Percentiles rank a stretch among this genome's conserved stretches.
Conservation (phyloP, 2,113 vertebrate genomes). For the Toxotes chatareus region DNA sequence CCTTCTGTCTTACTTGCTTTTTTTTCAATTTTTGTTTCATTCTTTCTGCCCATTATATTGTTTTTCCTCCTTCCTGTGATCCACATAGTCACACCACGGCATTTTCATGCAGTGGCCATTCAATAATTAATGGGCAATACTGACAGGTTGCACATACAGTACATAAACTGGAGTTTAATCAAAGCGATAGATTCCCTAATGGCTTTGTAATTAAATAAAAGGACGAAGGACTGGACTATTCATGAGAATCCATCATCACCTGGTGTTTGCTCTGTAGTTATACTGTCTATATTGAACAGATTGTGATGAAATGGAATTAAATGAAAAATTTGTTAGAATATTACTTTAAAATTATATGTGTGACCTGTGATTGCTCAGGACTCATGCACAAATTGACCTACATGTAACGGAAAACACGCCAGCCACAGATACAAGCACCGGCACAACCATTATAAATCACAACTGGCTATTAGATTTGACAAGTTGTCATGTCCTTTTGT, state of each 20-base stretch:
- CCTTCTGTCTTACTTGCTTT: neutral
- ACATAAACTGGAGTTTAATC: neutral
- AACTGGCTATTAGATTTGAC: conserved; percentile 1
- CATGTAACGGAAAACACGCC: neutral
- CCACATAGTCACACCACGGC: neutral
- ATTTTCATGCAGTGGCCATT: neutral
- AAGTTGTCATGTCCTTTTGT: conserved; percentile 5
- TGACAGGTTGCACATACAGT: conserved; percentile 7
- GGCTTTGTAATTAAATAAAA: neutral
- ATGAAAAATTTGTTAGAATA: neutral
- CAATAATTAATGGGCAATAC: neutral
- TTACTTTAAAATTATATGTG: neutral
- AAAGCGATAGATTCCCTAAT: no score
- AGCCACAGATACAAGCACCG: neutral
- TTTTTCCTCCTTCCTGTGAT: conserved; percentile 1
- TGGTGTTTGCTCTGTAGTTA: no score
- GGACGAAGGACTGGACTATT: neutral
- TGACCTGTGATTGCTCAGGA: neutral
- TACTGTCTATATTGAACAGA: no score
- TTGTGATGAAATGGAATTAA: neutral
- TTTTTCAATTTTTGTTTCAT: neutral
- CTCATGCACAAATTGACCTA: conserved; percentile 26
- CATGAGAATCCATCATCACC: no score
- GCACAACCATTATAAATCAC: conserved; percentile 30
- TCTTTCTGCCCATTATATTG: neutral